Percentiles rank a stretch among this genome's conserved stretches.
These are phyloP conservation scores for Mastomys coucha DNA, from an alignment of 2,113 vertebrate genomes.

Conservation along the genomic window DNA sequence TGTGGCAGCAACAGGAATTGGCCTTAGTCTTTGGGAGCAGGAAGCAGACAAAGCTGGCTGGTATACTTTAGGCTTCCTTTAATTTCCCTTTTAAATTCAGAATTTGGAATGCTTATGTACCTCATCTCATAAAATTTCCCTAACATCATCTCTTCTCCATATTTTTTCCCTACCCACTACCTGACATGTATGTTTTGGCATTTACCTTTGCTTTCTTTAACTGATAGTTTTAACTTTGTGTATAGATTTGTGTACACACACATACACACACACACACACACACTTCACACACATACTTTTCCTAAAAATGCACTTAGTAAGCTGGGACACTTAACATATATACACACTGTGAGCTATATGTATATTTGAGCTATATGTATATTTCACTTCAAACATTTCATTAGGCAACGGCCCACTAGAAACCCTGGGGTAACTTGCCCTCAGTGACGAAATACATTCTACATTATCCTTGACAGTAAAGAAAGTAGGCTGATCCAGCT, in stretches of 20 bases:
- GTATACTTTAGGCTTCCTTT: not conserved
- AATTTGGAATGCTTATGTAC: not conserved
- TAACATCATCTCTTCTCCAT: not conserved
- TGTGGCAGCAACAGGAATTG: not conserved
- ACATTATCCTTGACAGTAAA: not conserved
- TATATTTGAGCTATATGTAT: not conserved
- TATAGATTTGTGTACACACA: not conserved
- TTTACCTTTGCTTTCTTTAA: not conserved
- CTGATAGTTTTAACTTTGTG: not conserved
- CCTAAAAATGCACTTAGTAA: not conserved
- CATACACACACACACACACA: not conserved
- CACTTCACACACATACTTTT: not conserved
- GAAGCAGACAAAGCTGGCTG: not conserved
- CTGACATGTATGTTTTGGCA: not conserved
- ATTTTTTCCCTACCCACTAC: not conserved
- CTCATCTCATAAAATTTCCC: not conserved
- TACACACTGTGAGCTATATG: not conserved
- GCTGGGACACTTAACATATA: not conserved
- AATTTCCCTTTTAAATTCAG: not conserved
- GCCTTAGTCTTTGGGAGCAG: not conserved
- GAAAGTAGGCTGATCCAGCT: not conserved
- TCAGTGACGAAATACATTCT: not conserved
- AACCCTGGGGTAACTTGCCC: not conserved
- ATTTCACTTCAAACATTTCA: not conserved
- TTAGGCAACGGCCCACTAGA: not conserved